These are phyloP conservation scores for Axinella damicornis DNA, from an alignment of 37 sponge, comb jelly and placozoan species.

Conservation along the genomic window DNA sequence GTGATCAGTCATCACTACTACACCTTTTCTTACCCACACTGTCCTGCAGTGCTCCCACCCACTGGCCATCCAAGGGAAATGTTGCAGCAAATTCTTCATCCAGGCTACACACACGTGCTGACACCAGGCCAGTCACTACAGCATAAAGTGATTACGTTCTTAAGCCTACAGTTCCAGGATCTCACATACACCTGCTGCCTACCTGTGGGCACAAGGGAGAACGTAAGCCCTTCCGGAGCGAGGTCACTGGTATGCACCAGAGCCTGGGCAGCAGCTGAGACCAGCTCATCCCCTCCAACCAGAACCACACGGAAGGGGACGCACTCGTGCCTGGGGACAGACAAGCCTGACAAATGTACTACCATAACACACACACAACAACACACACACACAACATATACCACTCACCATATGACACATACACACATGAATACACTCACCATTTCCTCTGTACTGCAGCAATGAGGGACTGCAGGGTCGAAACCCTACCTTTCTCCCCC, in stretches of 20 bases:
- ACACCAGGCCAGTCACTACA: slow-evolving; percentile 39
- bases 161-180: not conserved
- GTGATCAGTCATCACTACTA: too few species aligned
- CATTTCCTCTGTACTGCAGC: slow-evolving; percentile 15
- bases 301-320: slow-evolving; percentile 22
- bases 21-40: slow-evolving; percentile 13
- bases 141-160: not conserved
- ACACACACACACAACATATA: too few species aligned
- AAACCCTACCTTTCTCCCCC: slow-evolving; percentile 34
- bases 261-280: slow-evolving; percentile 36
- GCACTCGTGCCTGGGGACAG: slow-evolving; percentile 4
- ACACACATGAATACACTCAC: not conserved
- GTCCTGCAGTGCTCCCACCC: slow-evolving; percentile 20
- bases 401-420: too few species aligned
- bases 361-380: not conserved
- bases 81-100: slow-evolving; percentile 17
- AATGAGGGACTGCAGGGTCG: slow-evolving; percentile 11
- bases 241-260: slow-evolving; percentile 2
- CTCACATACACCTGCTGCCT: not conserved
- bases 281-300: slow-evolving; percentile 48
- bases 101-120: slow-evolving; percentile 14
- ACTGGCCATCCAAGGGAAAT: slow-evolving; percentile 16
- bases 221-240: slow-evolving; percentile 15
- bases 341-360: not conserved
- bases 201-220: slow-evolving; percentile 52